Evolutionary conservation across 2,797 vertebrate genomes (phyloP).

Genomic region (Sciaenops ocellatus): DNA sequence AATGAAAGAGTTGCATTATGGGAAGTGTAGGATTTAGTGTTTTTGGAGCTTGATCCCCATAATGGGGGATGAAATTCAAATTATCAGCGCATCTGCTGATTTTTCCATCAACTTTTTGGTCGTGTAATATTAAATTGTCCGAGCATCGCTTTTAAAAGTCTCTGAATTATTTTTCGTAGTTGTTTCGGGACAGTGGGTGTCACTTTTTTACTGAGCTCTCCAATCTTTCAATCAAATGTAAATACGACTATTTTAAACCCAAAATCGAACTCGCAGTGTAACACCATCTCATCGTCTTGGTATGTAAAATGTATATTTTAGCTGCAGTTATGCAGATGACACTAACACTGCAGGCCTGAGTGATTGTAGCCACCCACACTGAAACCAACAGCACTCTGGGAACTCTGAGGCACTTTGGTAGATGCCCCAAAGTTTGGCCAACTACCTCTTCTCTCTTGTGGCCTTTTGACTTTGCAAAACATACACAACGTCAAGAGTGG

Average conservation of each 20-base stretch:
- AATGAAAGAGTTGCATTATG: conserved; percentile 11
- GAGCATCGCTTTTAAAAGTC: background rate
- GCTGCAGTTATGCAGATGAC: conserved; percentile 23
- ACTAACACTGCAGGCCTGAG: conserved; percentile 26
- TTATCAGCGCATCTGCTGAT: background rate
- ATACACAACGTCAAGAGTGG: conserved; percentile 38
- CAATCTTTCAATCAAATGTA: background rate
- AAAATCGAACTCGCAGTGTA: background rate
- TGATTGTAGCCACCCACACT: conserved; percentile 59
- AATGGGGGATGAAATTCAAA: background rate
- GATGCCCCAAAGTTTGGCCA: conserved; percentile 66
- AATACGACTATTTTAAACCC: background rate
- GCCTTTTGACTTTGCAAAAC: conserved; percentile 78
- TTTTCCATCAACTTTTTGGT: background rate
- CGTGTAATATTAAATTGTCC: background rate
- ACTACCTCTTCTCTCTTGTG: conserved; percentile 65
- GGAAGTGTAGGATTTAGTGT: background rate
- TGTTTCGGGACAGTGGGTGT: background rate
- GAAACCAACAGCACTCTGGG: conserved; percentile 32
- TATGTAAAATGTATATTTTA: conserved; percentile 20
- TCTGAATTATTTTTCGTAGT: background rate
- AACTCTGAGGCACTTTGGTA: conserved; percentile 41
- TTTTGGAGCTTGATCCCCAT: background rate
- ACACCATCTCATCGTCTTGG: background rate
- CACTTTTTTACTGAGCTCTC: background rate